A percentile compares a stretch with the other conserved stretches of the same genome.
Evolutionary conservation across 1,140 invertebrate species (phyloP).

Genomic region (Drosophila yakuba): DNA sequence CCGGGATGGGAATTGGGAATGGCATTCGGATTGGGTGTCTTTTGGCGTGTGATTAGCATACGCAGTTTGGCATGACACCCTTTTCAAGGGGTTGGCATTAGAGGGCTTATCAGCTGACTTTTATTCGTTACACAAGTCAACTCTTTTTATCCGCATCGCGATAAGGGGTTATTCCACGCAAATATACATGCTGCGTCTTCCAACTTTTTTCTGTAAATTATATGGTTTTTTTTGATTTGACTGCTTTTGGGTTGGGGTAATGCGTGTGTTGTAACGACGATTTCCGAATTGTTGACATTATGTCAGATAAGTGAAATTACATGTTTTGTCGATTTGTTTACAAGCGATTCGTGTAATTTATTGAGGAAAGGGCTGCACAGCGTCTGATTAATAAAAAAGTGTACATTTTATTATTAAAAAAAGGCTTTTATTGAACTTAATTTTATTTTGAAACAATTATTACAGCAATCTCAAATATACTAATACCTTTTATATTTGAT

Average conservation of each 20-base stretch:
- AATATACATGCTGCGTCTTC: conserved; percentile 18
- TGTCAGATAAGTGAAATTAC: conserved; percentile 83
- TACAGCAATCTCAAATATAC: too few species aligned
- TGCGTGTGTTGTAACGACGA: conserved; percentile 44
- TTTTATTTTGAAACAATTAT: background rate
- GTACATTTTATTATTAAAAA: background rate
- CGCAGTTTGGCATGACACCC: conserved; percentile 70
- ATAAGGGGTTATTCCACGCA: conserved; percentile 57
- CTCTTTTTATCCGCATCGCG: conserved; percentile 35
- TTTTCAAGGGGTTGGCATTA: conserved; percentile 68
- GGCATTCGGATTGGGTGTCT: conserved; percentile 33
- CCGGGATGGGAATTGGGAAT: conserved; percentile 4
- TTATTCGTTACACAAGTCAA: conserved; percentile 80
- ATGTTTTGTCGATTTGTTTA: conserved; percentile 70
- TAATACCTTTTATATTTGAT: too few species aligned
- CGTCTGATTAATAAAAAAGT: background rate
- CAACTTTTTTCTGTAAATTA: conserved; percentile 59
- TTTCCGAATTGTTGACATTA: conserved; percentile 71
- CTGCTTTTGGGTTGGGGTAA: conserved; percentile 34
- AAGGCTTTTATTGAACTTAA: background rate
- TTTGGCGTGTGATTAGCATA: conserved; percentile 76
- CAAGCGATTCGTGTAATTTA: conserved; percentile 26
- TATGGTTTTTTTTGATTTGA: conserved; percentile 55
- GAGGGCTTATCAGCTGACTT: conserved; percentile 76
- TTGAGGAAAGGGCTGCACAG: background rate